phyloP scores from a whole-genome alignment of 2,113 vertebrate genomes.

The Sphaerodactylus townsendi region DNA sequence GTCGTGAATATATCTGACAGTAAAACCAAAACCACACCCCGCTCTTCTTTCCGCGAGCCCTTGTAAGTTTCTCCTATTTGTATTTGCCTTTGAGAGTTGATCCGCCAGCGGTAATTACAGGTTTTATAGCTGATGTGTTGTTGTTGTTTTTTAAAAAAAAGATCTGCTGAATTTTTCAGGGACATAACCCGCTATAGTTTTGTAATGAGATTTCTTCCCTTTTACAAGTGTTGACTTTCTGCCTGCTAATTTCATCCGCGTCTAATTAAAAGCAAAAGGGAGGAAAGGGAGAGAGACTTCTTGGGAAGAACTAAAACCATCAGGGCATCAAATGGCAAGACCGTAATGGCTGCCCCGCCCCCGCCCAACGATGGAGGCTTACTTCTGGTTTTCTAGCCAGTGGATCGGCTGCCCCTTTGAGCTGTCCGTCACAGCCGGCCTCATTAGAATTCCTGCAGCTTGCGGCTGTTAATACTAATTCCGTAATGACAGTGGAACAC shows the following conservation, averaged over 20 bases:
- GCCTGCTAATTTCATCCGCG: slow-evolving; percentile 44
- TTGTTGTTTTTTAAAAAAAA: no score
- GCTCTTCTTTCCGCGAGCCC: no score
- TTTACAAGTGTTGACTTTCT: slow-evolving; percentile 56
- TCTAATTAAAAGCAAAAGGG: slow-evolving; percentile 58
- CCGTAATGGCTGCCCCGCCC: neutral
- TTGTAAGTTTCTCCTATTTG: neutral
- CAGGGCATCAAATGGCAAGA: slow-evolving; percentile 37
- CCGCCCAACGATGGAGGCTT: slow-evolving; percentile 21
- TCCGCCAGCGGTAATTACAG: neutral
- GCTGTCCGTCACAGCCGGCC: slow-evolving; percentile 47
- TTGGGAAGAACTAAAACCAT: slow-evolving; percentile 24
- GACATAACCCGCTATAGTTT: slow-evolving; percentile 18
- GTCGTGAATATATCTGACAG: no score
- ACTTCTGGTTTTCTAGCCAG: slow-evolving; percentile 44
- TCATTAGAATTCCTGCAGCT: slow-evolving; percentile 65
- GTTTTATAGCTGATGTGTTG: neutral
- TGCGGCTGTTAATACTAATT: slow-evolving; percentile 66
- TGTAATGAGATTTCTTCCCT: slow-evolving; percentile 23
- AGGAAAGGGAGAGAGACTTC: slow-evolving; percentile 30
- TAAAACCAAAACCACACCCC: no score
- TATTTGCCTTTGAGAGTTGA: neutral
- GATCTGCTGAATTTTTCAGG: slow-evolving; percentile 13
- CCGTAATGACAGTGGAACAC: slow-evolving; percentile 64
- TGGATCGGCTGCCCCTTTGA: slow-evolving; percentile 37